These are phyloP conservation scores for Pterobdella sp. DNA, from an alignment of 2,888 invertebrate species.

Conservation along the genomic window DNA sequence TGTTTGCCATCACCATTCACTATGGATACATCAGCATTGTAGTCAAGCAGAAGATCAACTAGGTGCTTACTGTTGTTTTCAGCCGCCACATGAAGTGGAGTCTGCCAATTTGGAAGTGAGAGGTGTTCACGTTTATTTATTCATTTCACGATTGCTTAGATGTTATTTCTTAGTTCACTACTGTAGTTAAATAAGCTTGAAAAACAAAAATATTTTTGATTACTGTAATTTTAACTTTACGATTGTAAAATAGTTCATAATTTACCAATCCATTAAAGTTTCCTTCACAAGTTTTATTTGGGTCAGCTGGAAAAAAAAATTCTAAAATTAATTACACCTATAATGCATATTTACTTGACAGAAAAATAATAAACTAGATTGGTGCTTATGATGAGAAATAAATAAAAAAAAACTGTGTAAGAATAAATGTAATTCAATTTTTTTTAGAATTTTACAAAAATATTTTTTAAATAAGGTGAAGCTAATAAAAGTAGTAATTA, in stretches of 20 bases:
- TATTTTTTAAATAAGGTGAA: neutral
- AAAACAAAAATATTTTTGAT: too few species aligned
- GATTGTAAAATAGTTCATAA: neutral
- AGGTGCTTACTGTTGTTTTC: constrained; percentile 71
- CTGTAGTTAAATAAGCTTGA: too few species aligned
- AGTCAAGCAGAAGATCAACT: constrained; percentile 60
- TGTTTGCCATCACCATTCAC: constrained; percentile 65
- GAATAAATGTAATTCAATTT: too few species aligned
- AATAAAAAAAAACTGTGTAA: too few species aligned
- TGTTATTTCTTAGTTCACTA: too few species aligned
- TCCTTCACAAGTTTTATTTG: constrained; percentile 35
- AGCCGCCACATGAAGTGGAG: constrained; percentile 71
- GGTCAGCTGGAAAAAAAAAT: constrained; percentile 35
- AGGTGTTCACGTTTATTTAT: constrained; percentile 3
- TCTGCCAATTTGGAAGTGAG: constrained; percentile 53
- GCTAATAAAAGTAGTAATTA: neutral
- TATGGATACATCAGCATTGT: constrained; percentile 61
- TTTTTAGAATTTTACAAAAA: neutral
- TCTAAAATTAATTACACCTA: too few species aligned
- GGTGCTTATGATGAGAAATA: too few species aligned
- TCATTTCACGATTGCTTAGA: neutral
- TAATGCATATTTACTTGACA: too few species aligned
- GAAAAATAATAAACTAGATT: too few species aligned
- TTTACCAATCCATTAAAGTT: constrained; percentile 37
- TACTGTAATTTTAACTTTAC: too few species aligned